Percentiles rank a stretch among this genome's conserved stretches.
Conservation (phyloP, 1,140 invertebrate species). For the Tyrophagus putrescentiae region DNA sequence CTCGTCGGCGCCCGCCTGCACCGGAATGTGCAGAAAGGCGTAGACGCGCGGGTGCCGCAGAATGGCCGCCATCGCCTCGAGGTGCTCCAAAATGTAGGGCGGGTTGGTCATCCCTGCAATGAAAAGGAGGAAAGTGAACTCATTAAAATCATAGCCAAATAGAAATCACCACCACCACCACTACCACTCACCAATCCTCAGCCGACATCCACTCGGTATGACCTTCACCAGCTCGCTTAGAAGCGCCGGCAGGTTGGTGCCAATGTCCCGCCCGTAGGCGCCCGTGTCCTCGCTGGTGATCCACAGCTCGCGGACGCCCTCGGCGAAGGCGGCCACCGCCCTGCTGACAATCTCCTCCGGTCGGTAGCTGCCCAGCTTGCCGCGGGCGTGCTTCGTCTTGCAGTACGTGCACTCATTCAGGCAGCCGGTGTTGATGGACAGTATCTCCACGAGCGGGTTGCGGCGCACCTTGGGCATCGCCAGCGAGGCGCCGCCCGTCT, state of each 20-base stretch:
- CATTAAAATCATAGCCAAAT: background rate
- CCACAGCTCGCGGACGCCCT: slow-evolving; percentile 96
- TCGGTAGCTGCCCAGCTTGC: slow-evolving; percentile 82
- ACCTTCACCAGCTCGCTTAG: slow-evolving; percentile 71
- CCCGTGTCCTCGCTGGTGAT: slow-evolving; percentile 95
- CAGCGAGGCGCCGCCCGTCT: slow-evolving; percentile 68
- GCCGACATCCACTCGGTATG: slow-evolving; percentile 68
- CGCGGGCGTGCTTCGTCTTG: slow-evolving; percentile 93
- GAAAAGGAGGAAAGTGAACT: background rate
- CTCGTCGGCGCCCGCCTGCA: slow-evolving; percentile 85
- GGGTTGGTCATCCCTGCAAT: slow-evolving; percentile 77
- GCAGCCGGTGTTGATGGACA: slow-evolving; percentile 89
- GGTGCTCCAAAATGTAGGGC: slow-evolving; percentile 87
- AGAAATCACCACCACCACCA: no score
- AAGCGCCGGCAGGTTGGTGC: slow-evolving; percentile 65
- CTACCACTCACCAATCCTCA: slow-evolving; percentile 46
- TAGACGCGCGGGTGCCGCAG: slow-evolving; percentile 78
- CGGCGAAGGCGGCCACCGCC: slow-evolving; percentile 57
- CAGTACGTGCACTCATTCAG: slow-evolving; percentile 97
- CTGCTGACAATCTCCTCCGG: slow-evolving; percentile 44
- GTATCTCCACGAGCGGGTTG: slow-evolving; percentile 93
- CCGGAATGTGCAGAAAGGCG: slow-evolving; percentile 86
- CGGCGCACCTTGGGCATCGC: slow-evolving; percentile 80
- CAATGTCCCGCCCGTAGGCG: slow-evolving; percentile 88
- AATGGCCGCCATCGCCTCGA: slow-evolving; percentile 73